Evolutionary conservation across 2,113 vertebrate species (phyloP), one percentile per base, ranked within the genome.

Genomic region (Carettochelys insculpta): DNA sequence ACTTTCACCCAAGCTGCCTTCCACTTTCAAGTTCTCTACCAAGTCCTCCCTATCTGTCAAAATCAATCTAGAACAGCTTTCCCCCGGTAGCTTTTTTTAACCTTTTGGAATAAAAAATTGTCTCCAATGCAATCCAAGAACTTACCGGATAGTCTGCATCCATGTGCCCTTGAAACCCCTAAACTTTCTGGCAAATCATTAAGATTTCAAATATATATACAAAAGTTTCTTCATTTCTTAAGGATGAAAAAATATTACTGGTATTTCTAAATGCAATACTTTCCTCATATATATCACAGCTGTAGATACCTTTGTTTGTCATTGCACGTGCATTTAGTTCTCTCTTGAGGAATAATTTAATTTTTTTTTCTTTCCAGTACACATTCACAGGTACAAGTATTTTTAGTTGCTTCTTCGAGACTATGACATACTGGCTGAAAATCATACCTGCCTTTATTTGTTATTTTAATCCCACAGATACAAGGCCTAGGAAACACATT

Each of bases 401-500:
- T 12, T 85, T 83, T 68, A 29, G 8, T 10, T 50, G 83, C 24
- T 38, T 38, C 19, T 20, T 77, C n/a, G 80, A 56, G 3, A 85
- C 48, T 54, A 86, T 56, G 73, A 83, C 2, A 45, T 31, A 5
- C 68, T 41, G n/a, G n/a, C 9, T 85, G 27, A 6, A 82, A 83
- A 71, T 58, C 11, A 61, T 61, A 3, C 47, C 82, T 47, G 9
- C 1, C n/a, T 22, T 17, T 58, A 31, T 1, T 84, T 77, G 16
- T 27, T 1, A 31, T 73, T 71, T 79, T 2, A 50, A 7, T 79
- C 61, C 0, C 0, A 27, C 6, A 5, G 5, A 87, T 73, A 83
- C 4, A 56, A 85, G 78, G 1, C 11, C 19, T 1, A 12, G 54
- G 58, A 27, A 83, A 77, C 51, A n/a, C 38, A 75, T 75, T 27